Evolutionary conservation across 2,113 vertebrate genomes (phyloP).

Genomic region (Ginglymostoma cirratum): DNA sequence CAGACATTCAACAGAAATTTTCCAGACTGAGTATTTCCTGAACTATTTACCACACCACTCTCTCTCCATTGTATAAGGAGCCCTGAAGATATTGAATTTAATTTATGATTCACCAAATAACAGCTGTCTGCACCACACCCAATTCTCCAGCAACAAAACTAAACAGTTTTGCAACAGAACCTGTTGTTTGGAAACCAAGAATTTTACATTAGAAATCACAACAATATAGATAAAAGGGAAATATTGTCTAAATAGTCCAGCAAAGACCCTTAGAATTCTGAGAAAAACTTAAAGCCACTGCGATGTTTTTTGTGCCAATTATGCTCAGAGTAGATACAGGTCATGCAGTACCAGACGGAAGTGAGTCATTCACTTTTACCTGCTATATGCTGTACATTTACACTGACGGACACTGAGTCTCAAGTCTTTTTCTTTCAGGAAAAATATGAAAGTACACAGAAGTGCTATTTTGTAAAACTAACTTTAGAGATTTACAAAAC

Average conservation of each 20-base stretch:
- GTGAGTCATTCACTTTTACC: background rate
- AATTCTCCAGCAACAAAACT: background rate
- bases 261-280: background rate
- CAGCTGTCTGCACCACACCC: background rate
- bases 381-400: background rate
- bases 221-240: background rate
- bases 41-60: background rate
- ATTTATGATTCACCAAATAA: background rate
- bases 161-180: background rate
- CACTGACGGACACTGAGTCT: too few relatives aligned
- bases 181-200: background rate
- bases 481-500: too few relatives aligned
- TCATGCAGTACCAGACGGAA: background rate
- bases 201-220: background rate
- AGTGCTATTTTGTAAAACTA: too few relatives aligned
- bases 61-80: background rate
- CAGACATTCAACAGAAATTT: background rate
- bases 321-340: background rate
- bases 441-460: too few relatives aligned
- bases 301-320: background rate
- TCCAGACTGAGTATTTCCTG: background rate
- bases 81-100: background rate
- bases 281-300: background rate
- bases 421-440: too few relatives aligned
- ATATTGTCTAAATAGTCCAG: background rate